Conservation (phyloP, 2,888 invertebrate species). For the Drosophila vallismaia region DNA sequence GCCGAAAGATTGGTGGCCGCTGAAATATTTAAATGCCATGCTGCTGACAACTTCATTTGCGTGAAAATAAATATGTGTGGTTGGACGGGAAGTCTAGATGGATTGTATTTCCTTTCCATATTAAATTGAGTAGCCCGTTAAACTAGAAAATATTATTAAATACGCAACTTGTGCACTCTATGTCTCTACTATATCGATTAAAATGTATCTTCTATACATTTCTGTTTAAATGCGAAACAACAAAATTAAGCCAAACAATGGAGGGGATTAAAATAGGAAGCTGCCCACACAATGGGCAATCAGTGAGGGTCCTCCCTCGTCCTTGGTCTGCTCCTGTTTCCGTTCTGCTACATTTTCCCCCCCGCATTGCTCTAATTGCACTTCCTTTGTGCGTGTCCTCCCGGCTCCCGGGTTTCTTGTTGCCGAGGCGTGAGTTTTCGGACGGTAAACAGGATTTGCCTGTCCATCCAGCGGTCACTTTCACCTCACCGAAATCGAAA, state of each 20-base stretch:
- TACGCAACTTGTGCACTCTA: background rate
- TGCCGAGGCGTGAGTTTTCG: constrained; percentile 49
- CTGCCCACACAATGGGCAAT: constrained; percentile 63
- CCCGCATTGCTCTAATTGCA: constrained; percentile 51
- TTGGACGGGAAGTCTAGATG: constrained; percentile 21
- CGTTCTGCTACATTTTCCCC: background rate
- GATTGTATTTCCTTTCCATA: background rate
- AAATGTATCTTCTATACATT: background rate
- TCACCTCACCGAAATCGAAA: constrained; percentile 29
- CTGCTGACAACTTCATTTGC: constrained; percentile 71
- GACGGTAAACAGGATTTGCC: constrained; percentile 49
- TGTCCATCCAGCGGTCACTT: constrained; percentile 37
- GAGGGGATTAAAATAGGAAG: constrained; percentile 66
- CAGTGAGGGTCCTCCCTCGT: constrained; percentile 39
- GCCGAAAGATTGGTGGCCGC: too few relatives aligned
- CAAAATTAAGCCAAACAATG: constrained; percentile 66
- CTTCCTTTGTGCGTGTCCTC: constrained; percentile 50
- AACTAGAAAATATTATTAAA: background rate
- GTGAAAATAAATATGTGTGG: constrained; percentile 13
- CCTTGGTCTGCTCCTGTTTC: constrained; percentile 22
- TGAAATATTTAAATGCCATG: constrained; percentile 63
- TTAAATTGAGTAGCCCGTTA: background rate
- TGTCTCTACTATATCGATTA: constrained; percentile 2
- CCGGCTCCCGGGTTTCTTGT: constrained; percentile 10
- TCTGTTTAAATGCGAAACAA: constrained; percentile 43